Evolutionary conservation across 2,113 vertebrate species (phyloP), one percentile per base, ranked within the genome.

Genomic region (Onychostoma macrolepis): DNA sequence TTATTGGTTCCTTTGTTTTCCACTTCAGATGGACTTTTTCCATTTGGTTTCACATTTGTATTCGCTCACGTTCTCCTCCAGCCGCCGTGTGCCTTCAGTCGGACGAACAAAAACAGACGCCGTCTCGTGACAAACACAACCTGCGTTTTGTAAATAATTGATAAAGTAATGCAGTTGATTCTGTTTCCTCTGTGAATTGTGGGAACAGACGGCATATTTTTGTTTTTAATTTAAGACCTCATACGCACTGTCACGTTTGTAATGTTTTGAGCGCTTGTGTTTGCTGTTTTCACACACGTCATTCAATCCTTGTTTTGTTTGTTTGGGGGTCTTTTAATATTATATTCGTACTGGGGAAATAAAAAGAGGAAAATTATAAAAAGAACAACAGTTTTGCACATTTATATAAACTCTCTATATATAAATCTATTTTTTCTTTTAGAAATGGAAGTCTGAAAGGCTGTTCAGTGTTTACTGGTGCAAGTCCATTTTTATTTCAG

Each of bases 391-490:
- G 45, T 41, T 48, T 93, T 92, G 95, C 93, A 96, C 94, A 95
- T 95, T 96, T 95, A 91, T 95, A 96, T 94, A 95, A 95, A 67
- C 93, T 90, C 91, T 41, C 7, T 75, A 85, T 84, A 82, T 53
- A 45, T 63, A 82, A 36, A 72, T 79, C 43, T 80, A 78, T 80
- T 87, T 90, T 86, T 85, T 61, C 83, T 89, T 90, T 88, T 84
- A 76, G 87, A 75, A 93, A 93, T 85, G 94, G 95, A 95, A 19
- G 28, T 33, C 65, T 33, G 11, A 65, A 26, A 65, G 61, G 21
- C 61, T 65, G 96, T 97, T 96, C 94, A 96, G 95, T 95, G 94
- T 96, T 96, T 96, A 95, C 96, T 96, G 95, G 95, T 96, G 94
- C 95, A 96, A 96, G 95, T 96, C 95, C 17, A 94, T 96, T 95